Conservation (phyloP, 2,113 vertebrate species). For the Chelonoidis abingdonii region DNA sequence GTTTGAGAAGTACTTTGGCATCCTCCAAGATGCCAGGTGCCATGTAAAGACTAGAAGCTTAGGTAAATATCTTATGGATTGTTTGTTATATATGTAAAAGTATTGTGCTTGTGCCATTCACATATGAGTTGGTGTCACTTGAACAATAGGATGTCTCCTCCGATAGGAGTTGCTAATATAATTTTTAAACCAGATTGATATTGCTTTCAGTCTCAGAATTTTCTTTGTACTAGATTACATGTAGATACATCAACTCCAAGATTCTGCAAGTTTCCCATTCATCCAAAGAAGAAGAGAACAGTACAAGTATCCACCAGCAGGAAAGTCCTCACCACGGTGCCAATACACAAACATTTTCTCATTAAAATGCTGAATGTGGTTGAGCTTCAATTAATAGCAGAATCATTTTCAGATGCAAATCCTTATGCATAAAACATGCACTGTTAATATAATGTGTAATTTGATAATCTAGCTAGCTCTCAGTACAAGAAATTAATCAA, state of each 20-base stretch:
- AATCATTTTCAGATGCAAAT: constrained; percentile 2
- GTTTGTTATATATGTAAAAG: not conserved
- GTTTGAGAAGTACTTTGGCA: not conserved
- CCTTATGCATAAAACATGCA: constrained; percentile 35
- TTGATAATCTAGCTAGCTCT: constrained; percentile 46
- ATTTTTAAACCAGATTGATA: not conserved
- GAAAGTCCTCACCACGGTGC: not conserved
- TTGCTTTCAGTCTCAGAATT: not conserved
- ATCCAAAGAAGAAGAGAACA: not conserved
- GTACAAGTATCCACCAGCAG: not conserved
- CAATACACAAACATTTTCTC: not conserved
- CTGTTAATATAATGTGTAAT: constrained; percentile 50
- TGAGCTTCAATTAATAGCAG: not conserved
- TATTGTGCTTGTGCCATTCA: not conserved
- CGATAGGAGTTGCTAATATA: not conserved
- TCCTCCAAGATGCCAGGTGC: not conserved
- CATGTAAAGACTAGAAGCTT: not conserved
- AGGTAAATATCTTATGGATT: no score
- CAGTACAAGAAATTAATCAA: constrained; percentile 54
- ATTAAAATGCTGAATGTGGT: not conserved
- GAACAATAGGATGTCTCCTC: not conserved
- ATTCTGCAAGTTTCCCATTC: not conserved
- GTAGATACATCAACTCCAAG: not conserved
- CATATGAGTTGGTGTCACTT: accelerated
- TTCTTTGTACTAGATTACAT: not conserved